Evolutionary conservation across 1,140 invertebrate species (phyloP).

Genomic region (Antheraea pernyi): DNA sequence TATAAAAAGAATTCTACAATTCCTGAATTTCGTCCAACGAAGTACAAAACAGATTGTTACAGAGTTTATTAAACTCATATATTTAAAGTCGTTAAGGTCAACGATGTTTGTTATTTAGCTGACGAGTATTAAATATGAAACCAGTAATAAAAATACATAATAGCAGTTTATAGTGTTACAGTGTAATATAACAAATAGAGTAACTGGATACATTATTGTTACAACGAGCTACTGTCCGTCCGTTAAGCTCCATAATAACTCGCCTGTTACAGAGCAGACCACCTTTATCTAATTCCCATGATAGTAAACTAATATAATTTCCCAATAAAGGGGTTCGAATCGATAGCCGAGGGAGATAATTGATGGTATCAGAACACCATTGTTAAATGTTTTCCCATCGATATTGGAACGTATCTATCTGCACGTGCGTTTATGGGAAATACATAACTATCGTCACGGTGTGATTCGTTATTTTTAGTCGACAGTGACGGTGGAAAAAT

Average conservation of each 20-base stretch:
- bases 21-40: too few relatives aligned
- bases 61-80: not conserved
- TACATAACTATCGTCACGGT: not conserved
- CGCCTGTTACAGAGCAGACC: not conserved
- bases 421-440: constrained; percentile 1
- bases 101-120: not conserved
- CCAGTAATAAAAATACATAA: not conserved
- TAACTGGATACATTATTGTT: not conserved
- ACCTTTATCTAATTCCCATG: constrained; percentile 4
- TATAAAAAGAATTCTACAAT: too few relatives aligned
- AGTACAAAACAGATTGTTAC: not conserved
- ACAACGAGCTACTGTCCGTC: not conserved
- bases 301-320: not conserved
- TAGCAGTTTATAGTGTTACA: not conserved
- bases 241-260: not conserved
- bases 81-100: not conserved
- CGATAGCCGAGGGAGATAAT: not conserved
- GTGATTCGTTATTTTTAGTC: not conserved
- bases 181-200: not conserved
- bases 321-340: not conserved
- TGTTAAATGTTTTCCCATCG: not conserved
- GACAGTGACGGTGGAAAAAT: not conserved
- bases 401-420: not conserved
- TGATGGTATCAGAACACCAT: not conserved
- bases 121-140: not conserved